phyloP scores from a whole-genome alignment of 2,797 vertebrate genomes.

The Sebastiscus tertius region DNA sequence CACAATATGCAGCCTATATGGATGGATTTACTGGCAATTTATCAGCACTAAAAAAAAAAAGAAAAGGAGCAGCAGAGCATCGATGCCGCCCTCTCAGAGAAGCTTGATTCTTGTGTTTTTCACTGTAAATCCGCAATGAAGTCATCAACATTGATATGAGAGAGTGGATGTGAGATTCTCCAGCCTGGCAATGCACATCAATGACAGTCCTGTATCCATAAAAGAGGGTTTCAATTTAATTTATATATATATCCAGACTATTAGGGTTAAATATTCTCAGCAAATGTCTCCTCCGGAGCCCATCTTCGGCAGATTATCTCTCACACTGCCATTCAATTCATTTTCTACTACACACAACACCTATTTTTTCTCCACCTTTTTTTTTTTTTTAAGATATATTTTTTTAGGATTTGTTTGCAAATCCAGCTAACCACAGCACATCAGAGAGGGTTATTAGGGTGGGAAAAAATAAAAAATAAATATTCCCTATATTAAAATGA shows the following conservation, averaged over 20 bases:
- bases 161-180: constrained; percentile 54
- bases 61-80: constrained; percentile 32
- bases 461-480: constrained; percentile 59
- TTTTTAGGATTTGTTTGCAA: constrained; percentile 24
- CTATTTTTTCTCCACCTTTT: constrained; percentile 14
- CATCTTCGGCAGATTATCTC: constrained; percentile 73
- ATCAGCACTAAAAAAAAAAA: constrained; percentile 37
- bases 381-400: not conserved
- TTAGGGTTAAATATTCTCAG: constrained; percentile 39
- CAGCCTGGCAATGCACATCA: constrained; percentile 59
- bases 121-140: constrained; percentile 81
- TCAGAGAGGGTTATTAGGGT: constrained; percentile 21
- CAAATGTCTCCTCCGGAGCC: constrained; percentile 75
- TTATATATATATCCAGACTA: not conserved
- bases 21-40: constrained; percentile 53
- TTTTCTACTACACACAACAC: constrained; percentile 53
- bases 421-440: constrained; percentile 54
- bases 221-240: not conserved
- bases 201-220: constrained; percentile 57
- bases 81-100: constrained; percentile 73
- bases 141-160: constrained; percentile 72
- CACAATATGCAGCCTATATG: constrained; percentile 7
- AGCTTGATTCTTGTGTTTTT: constrained; percentile 73
- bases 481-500: constrained; percentile 81
- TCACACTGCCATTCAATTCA: constrained; percentile 76